phyloP scores from a whole-genome alignment of 1,140 invertebrate genomes.

The Tetraneura akinire region DNA sequence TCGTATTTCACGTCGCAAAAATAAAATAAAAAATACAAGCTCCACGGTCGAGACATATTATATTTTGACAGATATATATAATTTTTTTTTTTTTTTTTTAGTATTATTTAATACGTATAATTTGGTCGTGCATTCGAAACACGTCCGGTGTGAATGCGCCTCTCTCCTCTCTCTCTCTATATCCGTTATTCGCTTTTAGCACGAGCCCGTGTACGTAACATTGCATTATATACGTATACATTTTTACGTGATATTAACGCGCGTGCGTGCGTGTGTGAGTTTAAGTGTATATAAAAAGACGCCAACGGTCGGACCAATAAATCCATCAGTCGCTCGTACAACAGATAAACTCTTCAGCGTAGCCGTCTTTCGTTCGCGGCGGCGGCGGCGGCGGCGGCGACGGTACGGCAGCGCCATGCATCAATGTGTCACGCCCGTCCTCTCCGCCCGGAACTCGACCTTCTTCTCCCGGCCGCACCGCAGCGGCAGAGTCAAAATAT shows the following conservation, averaged over 20 bases:
- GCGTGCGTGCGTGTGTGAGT: too few species aligned
- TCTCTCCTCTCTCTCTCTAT: too few species aligned
- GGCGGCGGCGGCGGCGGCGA: neutral
- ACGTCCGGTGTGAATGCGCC: slow-evolving; percentile 36
- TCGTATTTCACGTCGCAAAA: neutral
- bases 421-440: slow-evolving; percentile 35
- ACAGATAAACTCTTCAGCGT: slow-evolving; percentile 51
- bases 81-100: too few species aligned
- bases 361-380: slow-evolving; percentile 6
- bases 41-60: slow-evolving; percentile 19
- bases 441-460: neutral
- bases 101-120: neutral
- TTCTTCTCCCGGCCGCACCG: neutral
- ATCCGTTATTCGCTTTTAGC: slow-evolving; percentile 36
- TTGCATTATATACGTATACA: too few species aligned
- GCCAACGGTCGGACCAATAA: slow-evolving; percentile 47
- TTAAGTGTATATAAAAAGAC: slow-evolving; percentile 46
- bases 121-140: slow-evolving; percentile 9
- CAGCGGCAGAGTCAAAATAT: too few species aligned
- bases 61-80: slow-evolving; percentile 25
- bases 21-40: neutral
- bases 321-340: slow-evolving; percentile 44
- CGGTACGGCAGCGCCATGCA: slow-evolving; percentile 39
- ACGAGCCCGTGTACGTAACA: neutral
- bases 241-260: too few species aligned